phyloP scores from a whole-genome alignment of 2,113 vertebrate species.

The Carassius auratus region DNA sequence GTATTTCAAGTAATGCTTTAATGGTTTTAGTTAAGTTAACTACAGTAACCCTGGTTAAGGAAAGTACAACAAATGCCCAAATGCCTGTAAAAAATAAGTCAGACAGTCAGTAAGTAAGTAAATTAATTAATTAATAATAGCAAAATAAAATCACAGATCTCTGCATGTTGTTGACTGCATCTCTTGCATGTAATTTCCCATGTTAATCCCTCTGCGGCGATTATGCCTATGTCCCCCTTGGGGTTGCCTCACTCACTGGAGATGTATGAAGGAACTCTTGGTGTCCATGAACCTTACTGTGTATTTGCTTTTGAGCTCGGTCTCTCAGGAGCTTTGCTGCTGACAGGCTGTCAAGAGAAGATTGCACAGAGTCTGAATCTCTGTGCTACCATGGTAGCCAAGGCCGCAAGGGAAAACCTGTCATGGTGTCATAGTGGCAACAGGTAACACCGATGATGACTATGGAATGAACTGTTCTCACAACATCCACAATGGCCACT shows the following conservation, averaged over 20 bases:
- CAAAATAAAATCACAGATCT: background rate
- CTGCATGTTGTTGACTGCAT: background rate
- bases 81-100: no score
- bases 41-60: background rate
- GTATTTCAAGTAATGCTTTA: no score
- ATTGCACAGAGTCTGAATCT: conserved; percentile 34
- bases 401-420: conserved; percentile 45
- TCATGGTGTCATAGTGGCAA: conserved; percentile 7
- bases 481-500: background rate
- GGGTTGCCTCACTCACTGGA: conserved; percentile 5
- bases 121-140: no score
- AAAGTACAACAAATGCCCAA: background rate
- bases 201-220: background rate
- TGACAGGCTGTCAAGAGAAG: conserved; percentile 43
- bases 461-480: conserved; percentile 42
- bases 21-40: background rate
- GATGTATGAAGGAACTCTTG: background rate
- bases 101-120: no score
- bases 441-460: conserved; percentile 50
- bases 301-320: conserved; percentile 1
- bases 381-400: conserved; percentile 42
- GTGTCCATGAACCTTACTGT: conserved; percentile 32
- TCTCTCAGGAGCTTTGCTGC: conserved; percentile 23
- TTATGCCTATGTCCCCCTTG: background rate
- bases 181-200: background rate